Evolutionary conservation across 1,140 invertebrate genomes (phyloP).

Genomic region (Apis cerana): DNA sequence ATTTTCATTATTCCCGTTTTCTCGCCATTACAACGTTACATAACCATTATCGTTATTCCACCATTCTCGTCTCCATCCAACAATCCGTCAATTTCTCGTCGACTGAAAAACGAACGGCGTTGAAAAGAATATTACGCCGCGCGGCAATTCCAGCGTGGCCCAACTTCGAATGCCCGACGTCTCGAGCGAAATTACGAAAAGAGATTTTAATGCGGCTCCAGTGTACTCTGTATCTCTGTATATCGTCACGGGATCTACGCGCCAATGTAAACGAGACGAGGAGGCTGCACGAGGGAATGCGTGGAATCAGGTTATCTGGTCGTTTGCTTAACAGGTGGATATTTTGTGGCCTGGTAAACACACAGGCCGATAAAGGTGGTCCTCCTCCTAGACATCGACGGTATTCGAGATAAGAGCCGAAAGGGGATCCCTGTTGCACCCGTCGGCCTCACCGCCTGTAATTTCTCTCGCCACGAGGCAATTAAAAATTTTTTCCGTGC

Average conservation of each 20-base stretch:
- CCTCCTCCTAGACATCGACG: not conserved
- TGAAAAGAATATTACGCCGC: not conserved
- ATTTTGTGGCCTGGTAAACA: constrained; percentile 36
- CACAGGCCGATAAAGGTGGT: constrained; percentile 31
- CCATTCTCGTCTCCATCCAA: not conserved
- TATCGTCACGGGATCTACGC: constrained; percentile 27
- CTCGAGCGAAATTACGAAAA: not conserved
- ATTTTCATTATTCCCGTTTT: not conserved
- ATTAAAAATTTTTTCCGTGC: constrained; percentile 62
- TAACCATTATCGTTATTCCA: not conserved
- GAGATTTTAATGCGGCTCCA: constrained; percentile 22
- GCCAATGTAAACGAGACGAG: constrained; percentile 28
- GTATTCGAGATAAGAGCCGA: constrained; percentile 42
- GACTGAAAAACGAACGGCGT: not conserved
- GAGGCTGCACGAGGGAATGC: constrained; percentile 14
- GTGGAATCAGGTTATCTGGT: constrained; percentile 34
- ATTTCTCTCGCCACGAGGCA: constrained; percentile 62
- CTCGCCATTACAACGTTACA: too few relatives aligned
- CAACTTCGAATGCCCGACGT: not conserved
- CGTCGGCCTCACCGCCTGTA: constrained; percentile 30
- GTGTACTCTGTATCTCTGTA: not conserved
- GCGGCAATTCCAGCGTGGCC: too few relatives aligned
- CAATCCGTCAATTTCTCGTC: not conserved
- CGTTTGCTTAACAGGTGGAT: constrained; percentile 50
- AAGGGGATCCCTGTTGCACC: constrained; percentile 29